Base-by-base conservation (phyloP, 2,797 vertebrate genomes). In the Sylvia borin region DNA sequence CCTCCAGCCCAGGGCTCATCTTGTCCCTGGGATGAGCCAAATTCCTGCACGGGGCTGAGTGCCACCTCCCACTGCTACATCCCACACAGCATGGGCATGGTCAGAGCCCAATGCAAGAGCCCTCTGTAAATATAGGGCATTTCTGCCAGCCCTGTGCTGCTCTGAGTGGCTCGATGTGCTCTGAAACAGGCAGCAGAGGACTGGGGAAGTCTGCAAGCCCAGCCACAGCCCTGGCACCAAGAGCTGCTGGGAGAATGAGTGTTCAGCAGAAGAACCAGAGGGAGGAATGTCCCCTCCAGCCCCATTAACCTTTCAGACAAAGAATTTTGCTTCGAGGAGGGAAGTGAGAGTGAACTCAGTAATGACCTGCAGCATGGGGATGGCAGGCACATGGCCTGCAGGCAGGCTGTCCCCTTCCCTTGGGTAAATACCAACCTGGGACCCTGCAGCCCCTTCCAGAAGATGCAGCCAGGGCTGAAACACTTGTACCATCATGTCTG, bases 381-480 rank as follows among this genome's bases (percentile, higher is more conserved):
- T 40, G 1, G 4, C 51, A 43, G 67, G 53, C 65, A 42, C 85
- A 7, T 11, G 34, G 38, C 57, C 53, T 65, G 53, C 58, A 58
- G 70, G 27, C 61, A 45, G 31, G 27, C 31, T 83, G 55, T 12
- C 36, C 47, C 36, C 21, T 68, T 34, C 29, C 47, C 51, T 27
- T 0, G 0, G 38, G 27, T 22, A n/a, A 86, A 45, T 6, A n/a
- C 22, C 0, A 0, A 22, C 25, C 72, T 57, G 51, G 60, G n/a
- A 79, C 29, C 43, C 47, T 24, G 40, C 92, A 71, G 54, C 34
- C 38, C 50, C 50, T 71, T 80, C 36, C 75, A 70, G 57, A 60
- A 74, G 11, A 27, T 2, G 2, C 58, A 53, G 38, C 21, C 0
- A 0, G 54, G 24, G 38, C 10, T 4, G 16, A 60, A 86, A 58